These are phyloP conservation scores for Tribolium madens DNA, from an alignment of 1,140 invertebrate species.

Conservation along the genomic window DNA sequence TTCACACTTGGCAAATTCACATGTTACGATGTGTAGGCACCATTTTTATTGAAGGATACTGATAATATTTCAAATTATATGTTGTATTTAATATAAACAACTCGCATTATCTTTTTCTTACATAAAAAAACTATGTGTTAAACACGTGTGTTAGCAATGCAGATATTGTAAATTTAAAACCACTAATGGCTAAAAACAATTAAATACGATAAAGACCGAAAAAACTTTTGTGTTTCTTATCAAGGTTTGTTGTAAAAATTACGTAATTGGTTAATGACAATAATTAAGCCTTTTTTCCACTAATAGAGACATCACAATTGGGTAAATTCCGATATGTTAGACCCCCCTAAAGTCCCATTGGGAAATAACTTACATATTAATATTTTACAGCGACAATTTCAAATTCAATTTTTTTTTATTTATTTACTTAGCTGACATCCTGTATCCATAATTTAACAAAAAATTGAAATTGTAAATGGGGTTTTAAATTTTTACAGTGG, in stretches of 20 bases:
- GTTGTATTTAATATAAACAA: background rate
- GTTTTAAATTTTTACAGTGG: too few species aligned
- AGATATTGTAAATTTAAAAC: background rate
- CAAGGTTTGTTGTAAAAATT: background rate
- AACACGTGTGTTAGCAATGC: background rate
- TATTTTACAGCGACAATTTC: too few species aligned
- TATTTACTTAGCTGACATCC: too few species aligned
- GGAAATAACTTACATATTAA: too few species aligned
- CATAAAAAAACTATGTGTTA: background rate
- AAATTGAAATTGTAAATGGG: too few species aligned
- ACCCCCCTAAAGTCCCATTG: too few species aligned
- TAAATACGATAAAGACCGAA: background rate
- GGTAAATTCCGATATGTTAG: too few species aligned
- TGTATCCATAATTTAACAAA: too few species aligned
- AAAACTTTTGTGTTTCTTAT: constrained; percentile 4
- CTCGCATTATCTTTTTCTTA: background rate
- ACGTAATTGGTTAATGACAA: background rate
- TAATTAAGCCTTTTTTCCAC: background rate
- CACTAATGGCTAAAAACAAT: background rate
- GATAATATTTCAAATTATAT: background rate
- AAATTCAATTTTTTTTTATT: too few species aligned
- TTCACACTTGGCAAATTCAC: background rate
- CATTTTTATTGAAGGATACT: background rate
- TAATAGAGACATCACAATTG: too few species aligned
- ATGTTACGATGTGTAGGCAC: background rate